Base-by-base conservation (phyloP, 2,888 invertebrate species). In the Chymomyza fuscimana region DNA sequence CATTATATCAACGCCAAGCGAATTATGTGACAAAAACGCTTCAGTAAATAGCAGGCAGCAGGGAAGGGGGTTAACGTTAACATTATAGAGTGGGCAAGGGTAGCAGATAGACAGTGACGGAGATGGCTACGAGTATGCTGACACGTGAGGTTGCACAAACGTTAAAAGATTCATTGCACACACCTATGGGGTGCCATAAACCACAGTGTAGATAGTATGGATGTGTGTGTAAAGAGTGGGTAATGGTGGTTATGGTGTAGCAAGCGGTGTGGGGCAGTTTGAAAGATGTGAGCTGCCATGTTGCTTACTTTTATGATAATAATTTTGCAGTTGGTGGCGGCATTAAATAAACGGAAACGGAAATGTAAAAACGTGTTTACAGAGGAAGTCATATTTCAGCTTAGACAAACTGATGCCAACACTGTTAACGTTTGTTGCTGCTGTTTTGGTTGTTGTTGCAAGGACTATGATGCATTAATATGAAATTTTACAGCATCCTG, bases 291-390 rank as follows among this genome's bases (percentile, higher is more conserved):
- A 69, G 50, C 70, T 63, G 63, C 73, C 70, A 77, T 77, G 76
- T 71, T 79, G 77, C 78, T 85, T 78, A 87, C 87, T 76, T 82
- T 87, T 82, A 78, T 83, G 86, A 80, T 81, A 83, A 85, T 87
- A 80, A 86, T 85, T 85, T 87, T 64, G 32, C 78, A 80, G 84
- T 76, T 73, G 77, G 77, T 67, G 76, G 73, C 32, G 32, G 32
- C 73, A 77, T 77, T 76, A 76, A 77, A 77, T 77, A 74, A 82
- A 64, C 85, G 86, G 85, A 87, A 85, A 77, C 79, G 85, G 85
- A 85, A 87, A 85, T 85, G 83, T 85, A 87, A 87, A 85, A 85
- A 87, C 79, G 87, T 86, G 85, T 87, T 87, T 76, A 77, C 87
- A 87, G 40, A 10, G 85, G 87, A 85, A 87, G 81, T 86, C 84